A percentile compares a stretch with the other conserved stretches of the same genome.
Evolutionary conservation across 2,888 invertebrate species (phyloP).

Genomic region (Drosophila diplacantha): DNA sequence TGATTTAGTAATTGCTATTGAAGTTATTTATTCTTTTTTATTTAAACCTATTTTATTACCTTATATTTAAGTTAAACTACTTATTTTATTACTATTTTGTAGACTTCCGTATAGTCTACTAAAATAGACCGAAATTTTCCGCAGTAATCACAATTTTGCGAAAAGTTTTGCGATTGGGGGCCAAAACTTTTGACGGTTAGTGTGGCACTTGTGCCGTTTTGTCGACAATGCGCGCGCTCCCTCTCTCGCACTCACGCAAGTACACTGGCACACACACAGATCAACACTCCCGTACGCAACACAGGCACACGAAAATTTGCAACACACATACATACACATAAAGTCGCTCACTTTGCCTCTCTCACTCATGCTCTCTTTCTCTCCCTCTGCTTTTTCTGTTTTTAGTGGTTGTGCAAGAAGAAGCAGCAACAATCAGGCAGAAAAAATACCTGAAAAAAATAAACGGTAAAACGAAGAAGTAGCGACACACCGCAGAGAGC

Average conservation of each 20-base stretch:
- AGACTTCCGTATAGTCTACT: too few relatives aligned
- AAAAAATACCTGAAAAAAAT: conserved; percentile 71
- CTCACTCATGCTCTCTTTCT: conserved; percentile 57
- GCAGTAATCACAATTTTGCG: neutral
- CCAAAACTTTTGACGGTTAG: conserved; percentile 47
- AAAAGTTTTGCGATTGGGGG: neutral
- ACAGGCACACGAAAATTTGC: conserved; percentile 40
- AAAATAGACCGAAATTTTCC: neutral
- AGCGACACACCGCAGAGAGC: conserved; percentile 57
- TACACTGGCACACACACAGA: conserved; percentile 27
- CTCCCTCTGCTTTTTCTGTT: conserved; percentile 69
- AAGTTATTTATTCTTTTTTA: neutral
- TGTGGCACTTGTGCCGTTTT: conserved; percentile 69
- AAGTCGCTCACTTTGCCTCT: conserved; percentile 29
- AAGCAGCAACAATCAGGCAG: conserved; percentile 72
- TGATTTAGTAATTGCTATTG: neutral
- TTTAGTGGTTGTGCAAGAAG: conserved; percentile 75
- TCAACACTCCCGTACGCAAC: conserved; percentile 13
- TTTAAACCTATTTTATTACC: neutral
- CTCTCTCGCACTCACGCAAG: conserved; percentile 41
- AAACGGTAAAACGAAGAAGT: conserved; percentile 76
- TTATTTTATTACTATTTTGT: neutral
- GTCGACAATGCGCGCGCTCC: conserved; percentile 71
- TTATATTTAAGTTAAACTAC: neutral
- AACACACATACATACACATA: conserved; percentile 46